Percentiles rank a stretch among this genome's conserved stretches.
Evolutionary conservation across 2,113 vertebrate genomes (phyloP).

Genomic region (Hemibagrus wyckioides): DNA sequence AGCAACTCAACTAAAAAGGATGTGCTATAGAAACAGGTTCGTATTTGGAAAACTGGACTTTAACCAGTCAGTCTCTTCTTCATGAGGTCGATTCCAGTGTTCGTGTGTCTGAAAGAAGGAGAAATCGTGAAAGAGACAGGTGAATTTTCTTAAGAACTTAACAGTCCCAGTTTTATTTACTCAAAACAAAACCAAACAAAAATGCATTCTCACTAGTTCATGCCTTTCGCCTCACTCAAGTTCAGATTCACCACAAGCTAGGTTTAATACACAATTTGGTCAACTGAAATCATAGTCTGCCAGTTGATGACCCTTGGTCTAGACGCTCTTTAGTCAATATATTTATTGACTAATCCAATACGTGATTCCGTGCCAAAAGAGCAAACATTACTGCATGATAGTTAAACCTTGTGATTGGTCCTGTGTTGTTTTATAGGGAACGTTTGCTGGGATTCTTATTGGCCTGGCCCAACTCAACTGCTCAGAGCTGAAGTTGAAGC

Average conservation of each 20-base stretch:
- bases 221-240: background rate
- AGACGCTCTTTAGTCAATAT: background rate
- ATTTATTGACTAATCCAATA: background rate
- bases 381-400: background rate
- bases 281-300: background rate
- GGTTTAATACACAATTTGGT: background rate
- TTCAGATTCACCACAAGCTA: background rate
- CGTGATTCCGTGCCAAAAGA: background rate
- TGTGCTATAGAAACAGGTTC: background rate
- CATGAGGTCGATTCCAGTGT: too few species aligned
- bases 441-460: slow-evolving; percentile 89
- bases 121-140: background rate
- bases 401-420: background rate
- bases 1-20: background rate
- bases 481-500: slow-evolving; percentile 88
- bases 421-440: slow-evolving; percentile 74
- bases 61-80: background rate
- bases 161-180: background rate
- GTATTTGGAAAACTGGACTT: background rate
- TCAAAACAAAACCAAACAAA: background rate
- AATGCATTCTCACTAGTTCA: background rate
- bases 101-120: background rate
- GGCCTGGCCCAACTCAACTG: slow-evolving; percentile 92
- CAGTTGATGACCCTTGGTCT: background rate
- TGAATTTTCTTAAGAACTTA: background rate